phyloP scores from a whole-genome alignment of 1,140 invertebrate species.

The Ceratosolen fusciceps region DNA sequence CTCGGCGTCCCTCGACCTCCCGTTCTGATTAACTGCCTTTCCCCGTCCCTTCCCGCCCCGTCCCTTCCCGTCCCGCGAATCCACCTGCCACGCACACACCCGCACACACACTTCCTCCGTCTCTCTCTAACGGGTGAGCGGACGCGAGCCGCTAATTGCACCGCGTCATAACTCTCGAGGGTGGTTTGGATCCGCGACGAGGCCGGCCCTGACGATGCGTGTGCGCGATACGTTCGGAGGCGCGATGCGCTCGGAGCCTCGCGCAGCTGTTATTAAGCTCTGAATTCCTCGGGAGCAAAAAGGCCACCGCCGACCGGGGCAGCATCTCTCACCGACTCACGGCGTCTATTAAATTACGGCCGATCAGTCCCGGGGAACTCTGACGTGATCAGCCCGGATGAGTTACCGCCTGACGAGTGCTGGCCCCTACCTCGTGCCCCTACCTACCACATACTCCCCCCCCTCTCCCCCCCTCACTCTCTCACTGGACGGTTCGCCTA shows the following conservation, averaged over 20 bases:
- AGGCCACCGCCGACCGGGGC: background rate
- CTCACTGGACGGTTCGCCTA: no score
- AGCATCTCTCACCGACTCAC: constrained; percentile 11
- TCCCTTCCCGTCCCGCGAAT: constrained; percentile 69
- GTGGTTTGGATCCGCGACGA: constrained; percentile 50
- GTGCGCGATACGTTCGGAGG: constrained; percentile 50
- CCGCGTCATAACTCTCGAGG: constrained; percentile 70
- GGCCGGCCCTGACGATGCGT: constrained; percentile 52
- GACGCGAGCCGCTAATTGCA: constrained; percentile 72
- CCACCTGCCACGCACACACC: constrained; percentile 73
- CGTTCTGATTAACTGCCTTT: constrained; percentile 69
- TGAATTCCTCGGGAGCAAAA: constrained; percentile 31
- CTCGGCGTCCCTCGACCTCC: constrained; percentile 57
- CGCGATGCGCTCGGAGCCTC: constrained; percentile 48
- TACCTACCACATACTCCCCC: no score
- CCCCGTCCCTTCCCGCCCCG: constrained; percentile 71
- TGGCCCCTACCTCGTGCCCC: no score
- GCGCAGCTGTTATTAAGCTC: constrained; percentile 36
- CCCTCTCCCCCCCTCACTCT: background rate
- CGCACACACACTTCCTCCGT: no score
- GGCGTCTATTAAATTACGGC: constrained; percentile 35
- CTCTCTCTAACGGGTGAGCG: no score
- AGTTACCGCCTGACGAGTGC: background rate
- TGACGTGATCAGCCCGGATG: background rate
- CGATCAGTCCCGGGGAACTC: constrained; percentile 35